These are phyloP conservation scores for Miltochrista miniata DNA, from an alignment of 2,888 invertebrate genomes.

Conservation along the genomic window DNA sequence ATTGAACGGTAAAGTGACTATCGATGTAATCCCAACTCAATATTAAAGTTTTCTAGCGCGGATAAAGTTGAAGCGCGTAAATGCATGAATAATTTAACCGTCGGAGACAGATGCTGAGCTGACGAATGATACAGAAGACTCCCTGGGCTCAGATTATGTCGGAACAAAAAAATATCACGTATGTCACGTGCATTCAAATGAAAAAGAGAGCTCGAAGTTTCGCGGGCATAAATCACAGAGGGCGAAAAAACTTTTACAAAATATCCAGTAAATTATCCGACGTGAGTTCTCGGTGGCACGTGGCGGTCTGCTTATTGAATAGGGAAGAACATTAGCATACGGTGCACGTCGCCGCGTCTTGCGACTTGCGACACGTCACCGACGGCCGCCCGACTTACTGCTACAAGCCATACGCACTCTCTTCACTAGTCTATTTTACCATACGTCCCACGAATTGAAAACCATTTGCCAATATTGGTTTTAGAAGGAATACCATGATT, in stretches of 20 bases:
- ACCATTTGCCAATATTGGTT: conserved; percentile 21
- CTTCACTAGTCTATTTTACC: conserved; percentile 28
- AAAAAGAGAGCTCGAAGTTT: conserved; percentile 82
- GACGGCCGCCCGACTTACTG: conserved; percentile 28
- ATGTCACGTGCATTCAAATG: conserved; percentile 83
- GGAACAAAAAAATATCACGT: conserved; percentile 81
- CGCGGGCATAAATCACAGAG: conserved; percentile 82
- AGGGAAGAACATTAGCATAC: conserved; percentile 80
- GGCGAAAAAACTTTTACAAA: conserved; percentile 83
- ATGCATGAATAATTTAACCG: conserved; percentile 80
- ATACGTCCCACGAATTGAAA: conserved; percentile 25
- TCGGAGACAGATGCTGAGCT: conserved; percentile 74
- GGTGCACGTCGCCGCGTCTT: conserved; percentile 74
- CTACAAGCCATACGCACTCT: conserved; percentile 23
- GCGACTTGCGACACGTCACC: conserved; percentile 54
- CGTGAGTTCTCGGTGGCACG: conserved; percentile 82
- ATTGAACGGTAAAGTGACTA: conserved; percentile 72
- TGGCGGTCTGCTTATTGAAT: conserved; percentile 83
- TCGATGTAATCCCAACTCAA: conserved; percentile 72
- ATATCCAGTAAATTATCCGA: conserved; percentile 84
- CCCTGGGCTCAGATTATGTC: conserved; percentile 72
- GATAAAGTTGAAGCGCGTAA: conserved; percentile 74
- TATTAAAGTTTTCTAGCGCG: conserved; percentile 65
- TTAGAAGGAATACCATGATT: conserved; percentile 15
- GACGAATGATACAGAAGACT: conserved; percentile 72